Evolutionary conservation across 2,797 vertebrate species (phyloP), one percentile per base, ranked within the genome.

Genomic region (Macrochelys suwanniensis): DNA sequence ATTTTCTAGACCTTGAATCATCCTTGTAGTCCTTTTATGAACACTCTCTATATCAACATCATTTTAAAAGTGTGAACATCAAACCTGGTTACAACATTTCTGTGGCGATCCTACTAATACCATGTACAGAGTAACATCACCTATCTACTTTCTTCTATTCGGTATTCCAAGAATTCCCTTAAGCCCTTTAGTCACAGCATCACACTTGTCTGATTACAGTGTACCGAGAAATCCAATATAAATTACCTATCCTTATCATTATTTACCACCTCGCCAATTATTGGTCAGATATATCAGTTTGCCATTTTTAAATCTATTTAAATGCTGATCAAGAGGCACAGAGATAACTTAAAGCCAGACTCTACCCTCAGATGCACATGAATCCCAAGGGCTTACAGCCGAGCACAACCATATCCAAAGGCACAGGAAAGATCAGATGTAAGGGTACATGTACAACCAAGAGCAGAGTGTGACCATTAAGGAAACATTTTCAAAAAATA

Each of bases 131-230:
- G 65, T 37, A 68, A 37, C 4, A 11, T 37, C n/a, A 68, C 19
- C n/a, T 68, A 37, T 23, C n/a, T 37, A 33, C 65, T 68, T 68
- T 68, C n/a, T 68, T 68, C 33, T 68, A 37, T 21, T 68, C n/a
- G 21, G 9, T 68, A 68, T 37, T 37, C n/a, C 65, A 37, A 68
- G 65, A 21, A 23, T 37, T 68, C 16, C 9, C 65, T 37, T 37
- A 68, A 21, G 19, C 10, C n/a, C n/a, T 37, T 37, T 68, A 68
- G 9, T 68, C n/a, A 37, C 65, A 37, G 17, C n/a, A n/a, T n/a
- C 16, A 19, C 33, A 37, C 2, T 0, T 1, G 0, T 78, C 84
- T 68, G 0, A 13, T 65, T 84, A 47, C n/a, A 16, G 84, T 74
- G 57, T 57, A n/a, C 54, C 19, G 33, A 86, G 49, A 87, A 76